Evolutionary conservation across 2,113 vertebrate species (phyloP), one percentile per base, ranked within the genome.

Genomic region (Sisor rabdophorus): DNA sequence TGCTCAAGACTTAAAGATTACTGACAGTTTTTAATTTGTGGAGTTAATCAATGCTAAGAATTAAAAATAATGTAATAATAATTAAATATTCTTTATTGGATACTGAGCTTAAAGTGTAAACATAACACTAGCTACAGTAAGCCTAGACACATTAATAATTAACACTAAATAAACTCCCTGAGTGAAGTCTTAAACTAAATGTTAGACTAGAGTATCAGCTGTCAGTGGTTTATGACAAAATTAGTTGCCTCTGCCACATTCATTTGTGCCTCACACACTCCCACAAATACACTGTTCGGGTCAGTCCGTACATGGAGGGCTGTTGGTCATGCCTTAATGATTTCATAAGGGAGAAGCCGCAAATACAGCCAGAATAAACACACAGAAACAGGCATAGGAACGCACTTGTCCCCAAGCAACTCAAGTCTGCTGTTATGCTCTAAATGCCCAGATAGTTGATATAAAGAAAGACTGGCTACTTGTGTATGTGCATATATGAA

Each of bases 221-320:
- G 13, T 40, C 15, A 36, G n/a, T 24, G 22, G 63, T 60, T 56
- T 71, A 63, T 59, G 40, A 77, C 67, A 60, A 55, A 30, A 69
- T 17, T 47, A 63, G 52, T 56, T 44, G 64, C 16, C 55, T 20
- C 56, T 40, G 17, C 47, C 28, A 20, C 52, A 54, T 56, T 53
- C 56, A 40, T 22, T 44, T 36, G 10, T 19, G 44, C 64, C 64
- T 6, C 36, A 5, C 32, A n/a, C 44, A 53, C n/a, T 64, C 58
- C 28, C 59, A 78, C 60, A 68, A 36, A 73, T 52, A 73, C 24
- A 67, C 17, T 73, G 58, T 16, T 68, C 55, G 30, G 61, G 79
- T 83, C 68, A 78, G 68, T 80, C 88, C 80, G 61, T 86, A 84
- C 79, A 85, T 83, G 86, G 84, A 73, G 56, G 58, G 44, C 28